phyloP scores from a whole-genome alignment of 2,113 vertebrate species.

The Lophotis ruficrista region DNA sequence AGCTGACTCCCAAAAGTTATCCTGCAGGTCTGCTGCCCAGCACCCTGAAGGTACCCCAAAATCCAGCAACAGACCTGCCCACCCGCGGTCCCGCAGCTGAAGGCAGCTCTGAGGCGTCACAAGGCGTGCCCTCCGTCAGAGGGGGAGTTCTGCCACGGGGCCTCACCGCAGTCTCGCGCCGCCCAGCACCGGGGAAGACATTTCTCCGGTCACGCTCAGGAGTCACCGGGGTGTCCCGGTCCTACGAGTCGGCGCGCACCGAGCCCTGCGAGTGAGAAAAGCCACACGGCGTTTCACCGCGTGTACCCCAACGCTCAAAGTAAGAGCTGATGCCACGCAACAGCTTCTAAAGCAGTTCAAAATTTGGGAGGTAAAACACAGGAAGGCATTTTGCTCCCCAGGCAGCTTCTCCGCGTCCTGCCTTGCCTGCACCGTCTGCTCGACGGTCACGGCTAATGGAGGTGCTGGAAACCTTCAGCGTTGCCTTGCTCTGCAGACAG shows the following conservation, averaged over 20 bases:
- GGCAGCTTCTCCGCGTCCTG: neutral
- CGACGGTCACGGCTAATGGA: neutral
- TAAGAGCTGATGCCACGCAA: neutral
- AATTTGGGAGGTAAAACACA: neutral
- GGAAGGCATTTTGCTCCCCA: neutral
- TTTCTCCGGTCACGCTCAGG: fast-evolving
- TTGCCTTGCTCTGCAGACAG: neutral
- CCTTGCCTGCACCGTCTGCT: neutral
- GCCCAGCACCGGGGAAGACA: neutral
- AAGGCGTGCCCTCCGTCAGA: neutral
- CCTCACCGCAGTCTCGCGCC: fast-evolving
- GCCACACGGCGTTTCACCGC: neutral
- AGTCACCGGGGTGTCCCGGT: neutral
- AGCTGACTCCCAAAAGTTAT: neutral
- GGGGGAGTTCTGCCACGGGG: neutral
- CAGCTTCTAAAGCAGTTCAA: neutral
- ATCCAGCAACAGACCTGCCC: neutral
- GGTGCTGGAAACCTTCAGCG: neutral
- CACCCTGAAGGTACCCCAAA: neutral
- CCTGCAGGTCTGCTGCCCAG: neutral
- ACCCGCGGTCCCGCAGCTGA: neutral
- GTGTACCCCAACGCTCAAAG: neutral
- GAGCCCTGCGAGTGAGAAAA: neutral
- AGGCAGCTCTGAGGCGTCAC: neutral
- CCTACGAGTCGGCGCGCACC: neutral